Evolutionary conservation across 1,140 invertebrate genomes (phyloP).

Genomic region (Pseudomyrmex cubaensis): DNA sequence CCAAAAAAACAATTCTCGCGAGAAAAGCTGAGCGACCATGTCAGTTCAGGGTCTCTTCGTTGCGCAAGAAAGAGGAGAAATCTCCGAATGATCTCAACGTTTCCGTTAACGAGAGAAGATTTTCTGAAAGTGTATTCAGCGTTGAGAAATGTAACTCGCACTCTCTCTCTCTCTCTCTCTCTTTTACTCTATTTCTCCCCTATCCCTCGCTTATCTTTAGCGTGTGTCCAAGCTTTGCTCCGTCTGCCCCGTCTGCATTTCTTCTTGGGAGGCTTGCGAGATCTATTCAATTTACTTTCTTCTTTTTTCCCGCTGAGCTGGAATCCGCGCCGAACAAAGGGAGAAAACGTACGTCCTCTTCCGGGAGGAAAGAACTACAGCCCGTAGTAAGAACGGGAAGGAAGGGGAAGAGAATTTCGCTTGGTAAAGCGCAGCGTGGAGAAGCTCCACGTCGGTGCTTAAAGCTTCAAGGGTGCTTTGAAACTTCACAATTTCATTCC

Average conservation of each 20-base stretch:
- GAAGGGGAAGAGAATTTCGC: conserved; percentile 45
- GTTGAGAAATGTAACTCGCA: conserved; percentile 29
- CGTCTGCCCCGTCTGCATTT: conserved; percentile 29
- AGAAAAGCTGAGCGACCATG: conserved; percentile 22
- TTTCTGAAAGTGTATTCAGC: conserved; percentile 37
- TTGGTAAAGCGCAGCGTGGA: conserved; percentile 62
- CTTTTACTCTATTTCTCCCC: background rate
- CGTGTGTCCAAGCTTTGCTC: conserved; percentile 45
- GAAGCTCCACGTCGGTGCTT: conserved; percentile 74
- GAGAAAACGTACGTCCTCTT: conserved; percentile 66
- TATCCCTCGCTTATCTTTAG: conserved; percentile 30
- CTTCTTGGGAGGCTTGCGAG: conserved; percentile 63
- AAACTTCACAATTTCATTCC: conserved; percentile 79
- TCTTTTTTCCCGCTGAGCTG: conserved; percentile 64
- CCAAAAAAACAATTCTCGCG: conserved; percentile 4
- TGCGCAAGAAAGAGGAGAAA: conserved; percentile 28
- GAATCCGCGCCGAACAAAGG: conserved; percentile 73
- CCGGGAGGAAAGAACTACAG: conserved; percentile 50
- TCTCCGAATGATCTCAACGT: conserved; percentile 10
- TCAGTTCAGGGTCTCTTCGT: conserved; percentile 20
- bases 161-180: background rate
- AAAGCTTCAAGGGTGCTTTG: conserved; percentile 78
- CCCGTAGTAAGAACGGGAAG: background rate
- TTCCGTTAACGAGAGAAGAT: conserved; percentile 42
- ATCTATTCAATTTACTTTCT: conserved; percentile 80